Base-by-base conservation (phyloP, 1,140 invertebrate genomes). In the Calliphora vicina region DNA sequence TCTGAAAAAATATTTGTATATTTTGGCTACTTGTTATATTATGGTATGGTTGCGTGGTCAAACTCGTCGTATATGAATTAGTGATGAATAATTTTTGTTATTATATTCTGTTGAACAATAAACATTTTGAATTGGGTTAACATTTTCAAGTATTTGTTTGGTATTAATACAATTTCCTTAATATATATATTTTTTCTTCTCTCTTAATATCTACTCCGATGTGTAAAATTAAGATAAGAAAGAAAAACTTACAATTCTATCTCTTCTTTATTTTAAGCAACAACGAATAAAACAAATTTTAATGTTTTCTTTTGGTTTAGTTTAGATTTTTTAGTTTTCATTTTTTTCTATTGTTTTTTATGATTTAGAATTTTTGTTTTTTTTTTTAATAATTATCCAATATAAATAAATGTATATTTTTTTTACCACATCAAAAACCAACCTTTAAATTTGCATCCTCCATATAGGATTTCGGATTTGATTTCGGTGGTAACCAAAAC, bases 401-500 rank as follows among this genome's bases (percentile, higher is more conserved):
- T 76, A 35, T 76, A 76, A 29, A 35, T 76, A 42, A 78, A 23
- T 78, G 10, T 45, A 20, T 78, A 45, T 45, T 78, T 50, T 43
- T 74, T 78, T 78, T 78, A 78, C 74, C 74, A 78, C 74, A 13
- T 43, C 74, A 78, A n/a, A n/a, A 78, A 78, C 42, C 35, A 43
- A 78, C 74, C 74, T 78, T 78, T 78, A 78, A 78, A 78, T 78
- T 78, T 78, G 74, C 74, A 78, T 78, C 74, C 74, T 78, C 74
- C 42, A 78, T 78, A 78, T 78, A 78, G 74, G 74, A 78, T 78
- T 78, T 78, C 74, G 74, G 74, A 88, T 89, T 89, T 88, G 88
- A 89, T 85, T 89, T 89, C 87, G 88, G 88, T 85, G 87, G 85
- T 86, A 88, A 88, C 87, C 88, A 88, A 85, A 88, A 88, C 86